Percentiles rank a stretch among this genome's conserved stretches.
Conservation (phyloP, 2,797 vertebrate genomes). For the Diceros bicornis region DNA sequence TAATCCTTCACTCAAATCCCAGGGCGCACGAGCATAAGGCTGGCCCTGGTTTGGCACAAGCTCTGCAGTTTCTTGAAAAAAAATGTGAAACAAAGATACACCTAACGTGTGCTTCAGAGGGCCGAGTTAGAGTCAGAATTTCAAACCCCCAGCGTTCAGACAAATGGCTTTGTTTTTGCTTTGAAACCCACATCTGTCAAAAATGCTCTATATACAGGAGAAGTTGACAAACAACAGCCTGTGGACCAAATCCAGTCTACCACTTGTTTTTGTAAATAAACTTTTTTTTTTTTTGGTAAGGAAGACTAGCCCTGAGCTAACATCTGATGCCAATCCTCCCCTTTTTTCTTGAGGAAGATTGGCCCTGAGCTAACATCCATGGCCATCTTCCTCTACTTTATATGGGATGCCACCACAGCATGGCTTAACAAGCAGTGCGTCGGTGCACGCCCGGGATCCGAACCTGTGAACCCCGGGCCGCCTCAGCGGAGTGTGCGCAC, state of each 20-base stretch:
- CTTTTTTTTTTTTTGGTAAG: too few relatives aligned
- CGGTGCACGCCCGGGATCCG: too few relatives aligned
- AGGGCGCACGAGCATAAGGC: neutral
- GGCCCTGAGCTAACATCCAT: too few relatives aligned
- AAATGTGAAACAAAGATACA: neutral
- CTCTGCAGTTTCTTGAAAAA: neutral
- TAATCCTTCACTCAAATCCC: neutral
- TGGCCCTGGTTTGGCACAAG: neutral
- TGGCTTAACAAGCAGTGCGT: too few relatives aligned
- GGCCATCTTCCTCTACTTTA: too few relatives aligned
- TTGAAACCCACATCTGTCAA: neutral
- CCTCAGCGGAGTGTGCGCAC: too few relatives aligned
- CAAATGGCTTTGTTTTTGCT: neutral
- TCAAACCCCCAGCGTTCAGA: neutral
- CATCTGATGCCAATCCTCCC: too few relatives aligned
- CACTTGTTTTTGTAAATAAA: neutral
- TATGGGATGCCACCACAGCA: too few relatives aligned
- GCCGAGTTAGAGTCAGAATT: neutral
- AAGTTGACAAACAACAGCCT: neutral
- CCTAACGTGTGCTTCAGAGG: neutral
- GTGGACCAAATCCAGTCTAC: neutral
- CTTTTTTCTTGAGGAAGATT: too few relatives aligned
- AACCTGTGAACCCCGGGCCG: too few relatives aligned
- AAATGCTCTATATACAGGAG: neutral
- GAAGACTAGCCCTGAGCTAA: too few relatives aligned